phyloP scores from a whole-genome alignment of 2,888 invertebrate genomes.

The Muscina levida region DNA sequence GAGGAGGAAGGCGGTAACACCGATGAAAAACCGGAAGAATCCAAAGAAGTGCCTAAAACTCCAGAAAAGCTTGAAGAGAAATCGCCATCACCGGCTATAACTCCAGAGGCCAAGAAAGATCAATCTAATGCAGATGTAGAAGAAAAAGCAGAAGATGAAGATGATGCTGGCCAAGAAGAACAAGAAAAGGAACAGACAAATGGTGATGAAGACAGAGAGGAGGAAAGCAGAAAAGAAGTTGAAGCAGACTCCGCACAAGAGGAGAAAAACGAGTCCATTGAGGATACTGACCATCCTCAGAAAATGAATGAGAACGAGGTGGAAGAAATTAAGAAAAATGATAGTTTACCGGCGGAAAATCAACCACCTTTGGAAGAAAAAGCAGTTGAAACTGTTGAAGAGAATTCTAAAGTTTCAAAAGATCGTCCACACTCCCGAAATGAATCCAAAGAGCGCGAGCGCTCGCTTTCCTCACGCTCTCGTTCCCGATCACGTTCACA shows the following conservation, averaged over 20 bases:
- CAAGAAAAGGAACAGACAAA: constrained; percentile 40
- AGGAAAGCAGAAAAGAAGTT: constrained; percentile 49
- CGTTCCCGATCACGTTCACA: constrained; percentile 59
- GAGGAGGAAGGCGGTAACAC: constrained; percentile 71
- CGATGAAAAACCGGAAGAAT: neutral
- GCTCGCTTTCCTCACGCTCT: constrained; percentile 41
- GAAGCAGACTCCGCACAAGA: constrained; percentile 56
- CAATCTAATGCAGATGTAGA: constrained; percentile 49
- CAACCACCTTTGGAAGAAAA: constrained; percentile 75
- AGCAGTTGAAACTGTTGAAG: constrained; percentile 65
- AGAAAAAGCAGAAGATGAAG: constrained; percentile 53
- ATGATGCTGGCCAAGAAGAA: constrained; percentile 46
- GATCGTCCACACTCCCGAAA: constrained; percentile 57
- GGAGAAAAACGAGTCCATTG: constrained; percentile 32
- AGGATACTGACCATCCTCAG: constrained; percentile 49
- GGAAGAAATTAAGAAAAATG: constrained; percentile 50
- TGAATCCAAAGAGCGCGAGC: constrained; percentile 52
- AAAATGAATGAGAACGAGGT: constrained; percentile 73
- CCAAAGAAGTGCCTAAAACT: constrained; percentile 38
- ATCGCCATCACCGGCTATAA: constrained; percentile 1
- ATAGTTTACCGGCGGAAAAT: constrained; percentile 13
- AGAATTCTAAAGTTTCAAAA: constrained; percentile 74
- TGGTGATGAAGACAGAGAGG: constrained; percentile 39
- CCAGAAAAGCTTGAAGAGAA: constrained; percentile 52
- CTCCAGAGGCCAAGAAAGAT: constrained; percentile 22